Evolutionary conservation across 2,797 vertebrate species (phyloP), one percentile per base, ranked within the genome.

Genomic region (Danionella dracula): DNA sequence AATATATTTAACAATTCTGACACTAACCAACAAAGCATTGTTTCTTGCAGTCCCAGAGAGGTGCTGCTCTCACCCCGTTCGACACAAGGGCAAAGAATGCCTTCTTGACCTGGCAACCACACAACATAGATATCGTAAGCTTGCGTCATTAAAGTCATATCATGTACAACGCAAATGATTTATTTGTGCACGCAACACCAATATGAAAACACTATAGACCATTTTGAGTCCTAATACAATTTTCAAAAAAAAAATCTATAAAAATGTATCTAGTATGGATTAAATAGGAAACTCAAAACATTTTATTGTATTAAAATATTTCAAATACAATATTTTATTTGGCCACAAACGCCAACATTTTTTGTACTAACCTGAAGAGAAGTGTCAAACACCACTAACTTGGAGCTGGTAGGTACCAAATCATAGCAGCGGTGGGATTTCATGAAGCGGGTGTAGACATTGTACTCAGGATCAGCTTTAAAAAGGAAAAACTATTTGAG

Each of bases 1-100:
- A 54, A 45, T 4, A 31, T n/a, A 49, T 16, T 11, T 15, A 2
- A 2, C 4, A 49, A 16, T 20, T 29, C 12, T 12, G 11, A 7
- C 27, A 4, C 55, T 89, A 86, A 98, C 96, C 96, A 65, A 99
- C 96, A 69, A 99, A 99, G 75, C 95, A 95, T 73, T 99, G 96
- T 78, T 89, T 96, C 76, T 94, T 98, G 86, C 94, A 96, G 80
- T 99, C 95, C 96, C 96, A 99, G 13, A 99, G 87, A 1, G 95
- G 96, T 0, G 96, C 96, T 1, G 96, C 96, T 74, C 96, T 88
- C 1, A 98, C 96, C 1, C 96, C 96, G 27, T 99, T 99, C 61
- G 94, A 96, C 62, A 99, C 96, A 32, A 99, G 88, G 1, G 96
- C 96, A 75, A 99, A 99, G 83, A 99, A 99, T 0, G 96, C 96